Evolutionary conservation across 1,140 invertebrate genomes (phyloP).

Genomic region (Nephila pilipes): DNA sequence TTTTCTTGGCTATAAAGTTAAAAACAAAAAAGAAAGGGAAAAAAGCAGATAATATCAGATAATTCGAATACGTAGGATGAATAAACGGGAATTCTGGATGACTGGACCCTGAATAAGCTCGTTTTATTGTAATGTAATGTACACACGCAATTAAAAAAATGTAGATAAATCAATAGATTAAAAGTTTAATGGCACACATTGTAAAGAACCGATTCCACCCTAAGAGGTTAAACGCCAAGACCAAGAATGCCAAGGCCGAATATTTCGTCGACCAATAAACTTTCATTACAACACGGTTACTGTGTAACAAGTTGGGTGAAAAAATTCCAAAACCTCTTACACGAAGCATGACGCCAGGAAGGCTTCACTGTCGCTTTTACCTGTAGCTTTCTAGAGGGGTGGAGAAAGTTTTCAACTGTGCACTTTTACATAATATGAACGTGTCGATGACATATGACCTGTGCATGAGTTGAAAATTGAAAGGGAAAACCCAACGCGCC

Average conservation of each 20-base stretch:
- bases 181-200: no score
- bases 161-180: not conserved
- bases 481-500: slow-evolving; percentile 60
- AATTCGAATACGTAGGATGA: no score
- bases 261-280: slow-evolving; percentile 53
- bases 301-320: not conserved
- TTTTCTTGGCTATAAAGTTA: no score
- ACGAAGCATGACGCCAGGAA: slow-evolving; percentile 15
- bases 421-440: not conserved
- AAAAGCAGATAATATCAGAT: no score
- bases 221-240: not conserved
- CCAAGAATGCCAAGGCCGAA: slow-evolving; percentile 30
- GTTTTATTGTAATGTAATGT: not conserved
- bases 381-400: not conserved
- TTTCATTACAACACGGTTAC: not conserved
- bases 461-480: slow-evolving; percentile 3
- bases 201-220: not conserved
- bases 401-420: slow-evolving; percentile 17
- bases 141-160: not conserved
- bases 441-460: slow-evolving; percentile 58
- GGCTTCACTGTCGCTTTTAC: slow-evolving; percentile 11
- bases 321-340: not conserved
- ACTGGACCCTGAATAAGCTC: no score
- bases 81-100: no score
- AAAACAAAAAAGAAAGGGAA: no score